phyloP scores from a whole-genome alignment of 53 echinoderm and acorn worm genomes.

The Hippasteria phrygiana region DNA sequence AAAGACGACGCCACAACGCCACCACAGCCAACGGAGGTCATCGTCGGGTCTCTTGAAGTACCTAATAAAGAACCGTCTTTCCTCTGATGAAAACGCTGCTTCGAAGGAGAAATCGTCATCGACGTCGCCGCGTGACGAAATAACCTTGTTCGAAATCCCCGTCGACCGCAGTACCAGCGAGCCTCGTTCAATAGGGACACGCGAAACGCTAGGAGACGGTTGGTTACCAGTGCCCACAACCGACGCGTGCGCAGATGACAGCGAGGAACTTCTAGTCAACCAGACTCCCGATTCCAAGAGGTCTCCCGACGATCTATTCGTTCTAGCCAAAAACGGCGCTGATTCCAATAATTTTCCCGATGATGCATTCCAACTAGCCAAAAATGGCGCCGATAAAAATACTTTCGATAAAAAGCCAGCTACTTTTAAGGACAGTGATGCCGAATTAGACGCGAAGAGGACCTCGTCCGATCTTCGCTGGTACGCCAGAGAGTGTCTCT shows the following conservation, averaged over 20 bases:
- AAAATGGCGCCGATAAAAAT: neutral
- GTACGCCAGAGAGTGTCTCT: conserved; percentile 51
- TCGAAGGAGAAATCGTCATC: neutral
- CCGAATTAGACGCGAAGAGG: neutral
- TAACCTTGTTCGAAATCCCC: conserved; percentile 36
- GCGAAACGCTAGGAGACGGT: neutral
- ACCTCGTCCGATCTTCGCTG: conserved; percentile 58
- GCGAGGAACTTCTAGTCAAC: neutral
- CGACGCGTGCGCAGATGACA: neutral
- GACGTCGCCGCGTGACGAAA: conserved; percentile 29
- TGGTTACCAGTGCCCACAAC: neutral
- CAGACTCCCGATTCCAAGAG: neutral
- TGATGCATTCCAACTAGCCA: no score
- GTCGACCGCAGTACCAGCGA: conserved; percentile 24
- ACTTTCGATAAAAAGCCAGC: neutral
- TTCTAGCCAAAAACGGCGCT: no score
- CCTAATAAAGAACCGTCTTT: conserved; percentile 11
- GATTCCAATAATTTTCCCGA: no score
- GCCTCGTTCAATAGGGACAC: neutral
- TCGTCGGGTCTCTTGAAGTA: neutral
- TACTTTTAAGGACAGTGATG: neutral
- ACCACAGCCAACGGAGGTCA: neutral
- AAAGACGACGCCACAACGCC: neutral
- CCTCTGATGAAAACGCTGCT: neutral
- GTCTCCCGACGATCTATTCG: neutral